Conservation (phyloP, 2,888 invertebrate species). For the Ischnura elegans region DNA sequence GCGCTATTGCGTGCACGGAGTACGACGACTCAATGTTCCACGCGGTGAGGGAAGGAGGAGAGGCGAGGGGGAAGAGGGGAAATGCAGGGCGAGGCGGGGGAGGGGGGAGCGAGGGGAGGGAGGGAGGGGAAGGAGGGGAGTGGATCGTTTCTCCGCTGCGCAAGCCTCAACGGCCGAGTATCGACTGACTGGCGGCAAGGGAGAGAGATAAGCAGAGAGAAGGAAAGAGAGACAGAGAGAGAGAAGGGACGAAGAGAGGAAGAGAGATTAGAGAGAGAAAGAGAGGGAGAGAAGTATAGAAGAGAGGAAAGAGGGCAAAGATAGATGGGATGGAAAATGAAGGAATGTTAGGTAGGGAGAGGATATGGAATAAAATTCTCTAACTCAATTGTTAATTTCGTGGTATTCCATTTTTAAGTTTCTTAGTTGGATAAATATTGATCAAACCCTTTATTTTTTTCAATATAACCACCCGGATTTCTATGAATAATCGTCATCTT, state of each 20-base stretch:
- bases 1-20: neutral
- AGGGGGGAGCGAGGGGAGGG: neutral
- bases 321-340: neutral
- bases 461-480: too few species aligned
- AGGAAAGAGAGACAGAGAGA: too few species aligned
- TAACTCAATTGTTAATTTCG: too few species aligned
- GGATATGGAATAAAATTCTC: neutral
- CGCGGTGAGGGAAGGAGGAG: neutral
- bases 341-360: neutral
- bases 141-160: slow-evolving; percentile 5
- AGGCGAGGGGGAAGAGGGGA: neutral
- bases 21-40: slow-evolving; percentile 11
- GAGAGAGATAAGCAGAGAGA: neutral
- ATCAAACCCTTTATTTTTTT: too few species aligned
- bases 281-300: neutral
- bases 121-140: neutral
- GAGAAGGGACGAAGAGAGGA: neutral
- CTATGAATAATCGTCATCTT: too few species aligned
- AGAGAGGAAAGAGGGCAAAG: neutral
- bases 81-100: neutral
- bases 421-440: too few species aligned
- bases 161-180: slow-evolving; percentile 58
- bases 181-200: slow-evolving; percentile 61
- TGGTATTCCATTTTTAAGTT: too few species aligned
- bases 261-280: neutral